Evolutionary conservation across 2,113 vertebrate genomes (phyloP).

Genomic region (Caracal caracal): DNA sequence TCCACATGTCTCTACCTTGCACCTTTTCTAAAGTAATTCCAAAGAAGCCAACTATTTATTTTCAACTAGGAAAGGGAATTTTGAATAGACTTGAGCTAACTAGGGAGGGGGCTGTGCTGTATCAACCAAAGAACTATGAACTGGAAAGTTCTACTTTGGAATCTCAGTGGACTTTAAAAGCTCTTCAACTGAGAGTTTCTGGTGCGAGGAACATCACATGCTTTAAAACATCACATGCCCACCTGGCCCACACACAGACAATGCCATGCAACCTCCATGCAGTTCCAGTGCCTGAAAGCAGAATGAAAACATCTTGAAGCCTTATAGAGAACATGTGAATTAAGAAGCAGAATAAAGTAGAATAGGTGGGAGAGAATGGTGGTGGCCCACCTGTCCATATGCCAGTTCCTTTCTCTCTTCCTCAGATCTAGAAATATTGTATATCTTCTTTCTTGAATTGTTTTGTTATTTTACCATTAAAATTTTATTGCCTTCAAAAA

Average conservation of each 20-base stretch:
- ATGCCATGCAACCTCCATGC: fast-evolving
- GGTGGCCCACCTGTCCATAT: no score
- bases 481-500: not conserved
- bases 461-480: not conserved
- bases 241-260: no score
- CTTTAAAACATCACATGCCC: not conserved
- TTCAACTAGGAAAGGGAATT: not conserved
- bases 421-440: not conserved
- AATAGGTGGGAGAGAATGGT: not conserved
- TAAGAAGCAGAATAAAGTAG: not conserved
- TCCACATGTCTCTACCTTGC: not conserved
- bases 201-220: no score
- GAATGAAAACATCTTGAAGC: not conserved
- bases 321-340: no score
- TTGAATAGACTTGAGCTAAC: not conserved
- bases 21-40: not conserved
- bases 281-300: not conserved
- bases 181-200: not conserved
- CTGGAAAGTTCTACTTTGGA: not conserved
- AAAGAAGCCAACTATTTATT: not conserved
- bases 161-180: not conserved
- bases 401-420: not conserved
- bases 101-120: not conserved
- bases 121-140: not conserved
- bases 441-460: not conserved